Evolutionary conservation across 2,113 vertebrate species (phyloP).

Genomic region (Canis aureus): DNA sequence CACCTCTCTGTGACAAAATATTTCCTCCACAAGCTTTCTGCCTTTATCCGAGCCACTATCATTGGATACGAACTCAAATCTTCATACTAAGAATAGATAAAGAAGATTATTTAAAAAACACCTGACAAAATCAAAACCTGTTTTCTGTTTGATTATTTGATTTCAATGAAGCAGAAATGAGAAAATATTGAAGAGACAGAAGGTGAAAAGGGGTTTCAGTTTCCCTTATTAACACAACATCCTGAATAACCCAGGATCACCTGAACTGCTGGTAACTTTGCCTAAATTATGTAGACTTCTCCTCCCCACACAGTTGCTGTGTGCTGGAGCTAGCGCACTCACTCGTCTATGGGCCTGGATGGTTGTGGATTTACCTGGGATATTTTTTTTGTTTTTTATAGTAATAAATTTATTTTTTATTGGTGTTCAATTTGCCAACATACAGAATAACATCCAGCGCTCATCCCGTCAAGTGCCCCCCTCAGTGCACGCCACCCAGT

Average conservation of each 20-base stretch:
- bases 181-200: not conserved
- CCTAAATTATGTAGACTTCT: not conserved
- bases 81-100: not conserved
- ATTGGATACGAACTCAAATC: not conserved
- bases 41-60: not conserved
- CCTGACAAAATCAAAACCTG: not conserved
- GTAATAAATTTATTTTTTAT: too few relatives aligned
- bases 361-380: not conserved
- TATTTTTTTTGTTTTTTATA: not conserved
- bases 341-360: not conserved
- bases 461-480: too few relatives aligned
- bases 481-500: too few relatives aligned
- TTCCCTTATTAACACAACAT: not conserved
- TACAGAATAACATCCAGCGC: too few relatives aligned
- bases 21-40: not conserved
- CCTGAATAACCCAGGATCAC: not conserved
- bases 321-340: not conserved
- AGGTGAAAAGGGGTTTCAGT: not conserved
- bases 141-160: not conserved
- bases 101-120: not conserved
- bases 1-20: not conserved
- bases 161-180: not conserved
- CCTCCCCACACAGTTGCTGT: not conserved
- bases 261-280: not conserved
- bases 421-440: too few relatives aligned